These are phyloP conservation scores for Myxocyprinus asiaticus DNA, from an alignment of 2,113 vertebrate species.

Conservation along the genomic window DNA sequence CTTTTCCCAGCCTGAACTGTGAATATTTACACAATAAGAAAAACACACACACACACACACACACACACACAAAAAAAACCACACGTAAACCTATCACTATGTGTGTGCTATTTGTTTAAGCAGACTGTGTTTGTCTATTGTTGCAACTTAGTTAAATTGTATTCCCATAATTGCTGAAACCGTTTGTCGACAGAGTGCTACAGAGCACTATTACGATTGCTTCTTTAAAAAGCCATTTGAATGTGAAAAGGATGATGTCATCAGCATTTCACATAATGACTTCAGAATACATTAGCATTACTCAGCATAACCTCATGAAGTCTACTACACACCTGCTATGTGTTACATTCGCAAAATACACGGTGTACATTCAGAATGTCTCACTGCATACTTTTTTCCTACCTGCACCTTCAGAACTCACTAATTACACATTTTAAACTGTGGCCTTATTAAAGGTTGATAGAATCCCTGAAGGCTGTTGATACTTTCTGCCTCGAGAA, in stretches of 20 bases:
- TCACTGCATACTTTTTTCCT: conserved; percentile 17
- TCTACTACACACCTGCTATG: conserved; percentile 5
- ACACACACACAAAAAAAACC: too few relatives aligned
- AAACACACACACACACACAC: too few relatives aligned
- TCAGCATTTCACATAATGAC: conserved; percentile 28
- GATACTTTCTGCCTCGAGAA: too few relatives aligned
- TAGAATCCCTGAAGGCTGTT: too few relatives aligned
- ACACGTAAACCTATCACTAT: too few relatives aligned
- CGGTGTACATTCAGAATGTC: not conserved
- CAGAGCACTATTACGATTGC: not conserved
- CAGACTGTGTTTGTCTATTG: too few relatives aligned
- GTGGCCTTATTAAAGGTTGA: too few relatives aligned
- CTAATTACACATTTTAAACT: not conserved
- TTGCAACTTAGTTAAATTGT: too few relatives aligned
- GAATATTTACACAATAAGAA: too few relatives aligned
- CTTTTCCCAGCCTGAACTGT: too few relatives aligned
- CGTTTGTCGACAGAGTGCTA: not conserved
- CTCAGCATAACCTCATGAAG: conserved; percentile 18
- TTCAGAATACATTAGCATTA: conserved; percentile 12
- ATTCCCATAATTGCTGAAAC: too few relatives aligned
- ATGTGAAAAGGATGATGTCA: conserved; percentile 27
- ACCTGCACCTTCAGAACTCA: conserved; percentile 2
- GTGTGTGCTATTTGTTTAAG: too few relatives aligned
- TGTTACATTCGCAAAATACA: not conserved
- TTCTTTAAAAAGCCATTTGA: not conserved